A percentile compares a stretch with the other conserved stretches of the same genome.
Conservation (phyloP, 2,888 invertebrate species). For the Plutella xylostella region DNA sequence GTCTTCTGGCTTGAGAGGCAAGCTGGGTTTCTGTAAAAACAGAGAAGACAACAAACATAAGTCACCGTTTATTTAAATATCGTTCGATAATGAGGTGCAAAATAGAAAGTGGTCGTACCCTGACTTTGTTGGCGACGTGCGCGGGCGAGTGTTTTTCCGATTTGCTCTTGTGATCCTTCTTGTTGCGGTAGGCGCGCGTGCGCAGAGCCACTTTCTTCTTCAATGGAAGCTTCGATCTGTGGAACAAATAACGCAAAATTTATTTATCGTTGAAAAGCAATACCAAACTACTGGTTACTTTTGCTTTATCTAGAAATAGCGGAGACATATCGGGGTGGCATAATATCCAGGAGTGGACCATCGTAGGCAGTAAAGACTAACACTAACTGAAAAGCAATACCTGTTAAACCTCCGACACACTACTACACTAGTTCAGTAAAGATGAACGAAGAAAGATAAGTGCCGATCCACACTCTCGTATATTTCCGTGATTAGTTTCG, state of each 20-base stretch:
- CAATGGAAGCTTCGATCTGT: constrained; percentile 85
- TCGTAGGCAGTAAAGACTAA: not conserved
- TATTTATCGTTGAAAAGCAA: not conserved
- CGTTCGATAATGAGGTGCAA: no score
- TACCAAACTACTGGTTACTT: no score
- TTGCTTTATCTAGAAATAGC: no score
- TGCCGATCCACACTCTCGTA: no score
- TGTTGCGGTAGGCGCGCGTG: constrained; percentile 68
- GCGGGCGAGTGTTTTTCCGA: constrained; percentile 55
- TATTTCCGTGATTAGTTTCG: no score
- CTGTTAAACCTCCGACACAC: no score
- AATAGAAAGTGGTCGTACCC: constrained; percentile 46
- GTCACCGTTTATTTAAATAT: not conserved
- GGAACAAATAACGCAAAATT: not conserved
- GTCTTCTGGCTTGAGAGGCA: constrained; percentile 44
- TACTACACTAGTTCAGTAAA: no score
- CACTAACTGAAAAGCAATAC: no score
- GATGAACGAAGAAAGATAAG: no score
- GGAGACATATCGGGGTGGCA: no score
- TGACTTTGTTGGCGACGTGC: constrained; percentile 56
- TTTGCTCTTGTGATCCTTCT: constrained; percentile 54
- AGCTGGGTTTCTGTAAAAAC: constrained; percentile 44
- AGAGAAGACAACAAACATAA: not conserved
- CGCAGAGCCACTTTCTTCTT: constrained; percentile 84
- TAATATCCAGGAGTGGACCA: not conserved